Evolutionary conservation across 1,140 invertebrate genomes (phyloP).

Genomic region (Drosophila paulistorum): DNA sequence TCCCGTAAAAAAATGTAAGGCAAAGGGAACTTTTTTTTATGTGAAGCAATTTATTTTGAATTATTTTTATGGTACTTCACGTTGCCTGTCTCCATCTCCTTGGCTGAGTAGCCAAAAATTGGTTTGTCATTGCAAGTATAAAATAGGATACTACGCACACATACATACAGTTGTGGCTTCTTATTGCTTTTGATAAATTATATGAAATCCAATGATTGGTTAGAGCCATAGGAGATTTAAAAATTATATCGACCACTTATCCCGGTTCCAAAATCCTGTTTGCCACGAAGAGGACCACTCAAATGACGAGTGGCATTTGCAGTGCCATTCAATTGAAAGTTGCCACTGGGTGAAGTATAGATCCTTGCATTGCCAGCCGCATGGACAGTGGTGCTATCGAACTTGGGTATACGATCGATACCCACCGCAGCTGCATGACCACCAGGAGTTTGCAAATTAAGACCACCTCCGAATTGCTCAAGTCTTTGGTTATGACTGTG

Average conservation of each 20-base stretch:
- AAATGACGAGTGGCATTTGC: slow-evolving; percentile 58
- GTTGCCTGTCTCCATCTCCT: slow-evolving; percentile 44
- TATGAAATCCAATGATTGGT: slow-evolving; percentile 34
- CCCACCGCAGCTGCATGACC: slow-evolving; percentile 58
- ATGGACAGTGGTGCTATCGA: slow-evolving; percentile 57
- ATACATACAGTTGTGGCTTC: background rate
- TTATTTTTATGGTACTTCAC: slow-evolving; percentile 82
- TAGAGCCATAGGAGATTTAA: slow-evolving; percentile 9
- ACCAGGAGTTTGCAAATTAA: slow-evolving; percentile 39
- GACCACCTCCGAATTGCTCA: slow-evolving; percentile 53
- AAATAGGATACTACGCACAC: background rate
- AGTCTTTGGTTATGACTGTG: slow-evolving; percentile 50
- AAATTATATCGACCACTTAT: slow-evolving; percentile 54
- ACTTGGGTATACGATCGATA: slow-evolving; percentile 51
- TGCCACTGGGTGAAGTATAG: slow-evolving; percentile 55
- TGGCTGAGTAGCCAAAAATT: slow-evolving; percentile 35
- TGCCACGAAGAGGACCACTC: slow-evolving; percentile 56
- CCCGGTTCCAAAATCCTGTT: slow-evolving; percentile 53
- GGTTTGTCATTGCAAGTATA: slow-evolving; percentile 26
- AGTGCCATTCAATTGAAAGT: slow-evolving; percentile 55
- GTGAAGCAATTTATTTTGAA: slow-evolving; percentile 82
- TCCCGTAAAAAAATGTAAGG: slow-evolving; percentile 5
- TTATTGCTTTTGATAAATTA: slow-evolving; percentile 36
- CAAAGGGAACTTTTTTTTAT: slow-evolving; percentile 70
- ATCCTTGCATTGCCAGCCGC: slow-evolving; percentile 55